phyloP scores from a whole-genome alignment of 2,113 vertebrate genomes.

The Glaucidium brasilianum region DNA sequence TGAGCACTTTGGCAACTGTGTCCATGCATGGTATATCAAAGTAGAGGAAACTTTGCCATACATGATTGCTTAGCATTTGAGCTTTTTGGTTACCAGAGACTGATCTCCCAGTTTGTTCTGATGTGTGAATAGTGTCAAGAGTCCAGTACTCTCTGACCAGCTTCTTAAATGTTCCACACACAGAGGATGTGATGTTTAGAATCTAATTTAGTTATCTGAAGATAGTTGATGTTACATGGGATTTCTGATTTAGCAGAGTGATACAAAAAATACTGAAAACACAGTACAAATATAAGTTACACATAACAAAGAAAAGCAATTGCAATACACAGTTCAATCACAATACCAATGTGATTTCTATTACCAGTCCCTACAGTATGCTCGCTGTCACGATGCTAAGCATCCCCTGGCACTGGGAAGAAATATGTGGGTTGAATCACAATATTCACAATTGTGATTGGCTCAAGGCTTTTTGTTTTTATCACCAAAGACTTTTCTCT shows the following conservation, averaged over 20 bases:
- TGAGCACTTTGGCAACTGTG: not conserved
- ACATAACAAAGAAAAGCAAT: accelerated
- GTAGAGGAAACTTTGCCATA: not conserved
- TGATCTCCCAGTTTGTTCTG: not conserved
- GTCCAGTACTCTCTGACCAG: not conserved
- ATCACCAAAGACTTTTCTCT: not conserved
- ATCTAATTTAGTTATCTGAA: not conserved
- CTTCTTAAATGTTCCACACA: not conserved
- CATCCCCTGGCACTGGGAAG: not conserved
- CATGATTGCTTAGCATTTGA: not conserved
- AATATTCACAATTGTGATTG: not conserved
- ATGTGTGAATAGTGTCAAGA: not conserved
- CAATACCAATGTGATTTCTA: not conserved
- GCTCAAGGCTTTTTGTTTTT: not conserved
- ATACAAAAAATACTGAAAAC: not conserved
- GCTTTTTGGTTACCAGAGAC: not conserved
- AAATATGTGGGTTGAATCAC: not conserved
- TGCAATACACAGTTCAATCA: not conserved
- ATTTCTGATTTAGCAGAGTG: not conserved
- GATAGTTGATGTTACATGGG: not conserved
- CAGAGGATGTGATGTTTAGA: not conserved
- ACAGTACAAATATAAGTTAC: not conserved
- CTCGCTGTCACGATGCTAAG: accelerated
- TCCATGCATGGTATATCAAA: not conserved
- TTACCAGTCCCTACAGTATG: not conserved